These are phyloP conservation scores for Teleogryllus oceanicus DNA, from an alignment of 2,888 invertebrate species.

Conservation along the genomic window DNA sequence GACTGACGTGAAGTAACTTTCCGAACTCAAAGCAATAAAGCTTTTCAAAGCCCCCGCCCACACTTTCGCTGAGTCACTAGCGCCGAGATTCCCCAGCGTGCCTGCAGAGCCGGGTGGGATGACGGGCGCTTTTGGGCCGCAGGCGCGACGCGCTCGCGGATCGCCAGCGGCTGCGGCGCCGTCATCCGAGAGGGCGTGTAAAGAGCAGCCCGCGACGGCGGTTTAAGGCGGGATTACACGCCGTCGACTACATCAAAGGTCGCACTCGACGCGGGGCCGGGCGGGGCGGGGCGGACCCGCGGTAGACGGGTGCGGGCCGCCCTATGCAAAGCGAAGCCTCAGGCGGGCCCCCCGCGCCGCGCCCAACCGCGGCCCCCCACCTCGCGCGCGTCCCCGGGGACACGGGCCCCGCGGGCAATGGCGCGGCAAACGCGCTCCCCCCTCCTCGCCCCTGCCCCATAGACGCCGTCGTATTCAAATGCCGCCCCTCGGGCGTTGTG, in stretches of 20 bases:
- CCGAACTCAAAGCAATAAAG: too few relatives aligned
- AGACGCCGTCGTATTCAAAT: not conserved
- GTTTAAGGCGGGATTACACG: constrained; percentile 6
- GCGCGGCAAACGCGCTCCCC: not conserved
- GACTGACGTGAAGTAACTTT: too few relatives aligned
- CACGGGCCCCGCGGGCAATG: not conserved
- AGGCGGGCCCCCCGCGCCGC: not conserved
- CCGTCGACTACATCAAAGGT: not conserved
- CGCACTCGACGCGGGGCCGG: not conserved
- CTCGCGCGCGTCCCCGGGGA: not conserved
- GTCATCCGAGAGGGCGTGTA: not conserved
- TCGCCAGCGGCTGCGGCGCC: not conserved
- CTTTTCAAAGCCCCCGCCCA: too few relatives aligned
- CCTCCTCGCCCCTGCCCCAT: not conserved
- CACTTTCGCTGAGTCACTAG: too few relatives aligned
- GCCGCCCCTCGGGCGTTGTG: not conserved
- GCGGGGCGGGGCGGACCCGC: not conserved
- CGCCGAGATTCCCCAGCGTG: not conserved
- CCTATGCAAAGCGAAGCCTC: not conserved
- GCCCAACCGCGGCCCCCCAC: not conserved
- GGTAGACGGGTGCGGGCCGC: not conserved
- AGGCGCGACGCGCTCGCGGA: not conserved
- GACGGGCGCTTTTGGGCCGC: not conserved
- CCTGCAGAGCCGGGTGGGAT: not conserved
- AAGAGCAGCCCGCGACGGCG: not conserved